Base-by-base conservation (phyloP, 2,888 invertebrate species). In the Hydraecia micacea region DNA sequence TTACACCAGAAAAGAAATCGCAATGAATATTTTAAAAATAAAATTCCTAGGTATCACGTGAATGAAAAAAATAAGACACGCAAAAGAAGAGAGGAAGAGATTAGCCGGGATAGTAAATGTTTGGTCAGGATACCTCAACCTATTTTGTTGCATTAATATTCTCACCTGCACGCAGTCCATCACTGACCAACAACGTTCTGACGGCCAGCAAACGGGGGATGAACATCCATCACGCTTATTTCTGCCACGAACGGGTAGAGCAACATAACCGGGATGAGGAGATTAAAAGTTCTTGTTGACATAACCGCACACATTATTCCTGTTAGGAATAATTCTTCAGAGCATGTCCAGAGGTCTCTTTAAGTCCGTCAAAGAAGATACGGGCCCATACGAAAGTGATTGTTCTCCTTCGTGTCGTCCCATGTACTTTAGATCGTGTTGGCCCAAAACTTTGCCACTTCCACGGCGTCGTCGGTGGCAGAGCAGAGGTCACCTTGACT, bases 211-310 rank as follows among this genome's bases (percentile, higher is more conserved):
- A 65, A 65, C 49, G n/a, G 63, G 66, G n/a, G 63, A 70, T 77
- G 36, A 76, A 69, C 49, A 82, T 77, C 65, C 49, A 76, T 75
- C 60, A 75, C 46, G 60, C 60, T 75, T 67, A 81, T 69, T 68
- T 39, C 32, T 21, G 52, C 42, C 52, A 70, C 49, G 3, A 60
- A n/a, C 15, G 49, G 9, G 32, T 13, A 55, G 9, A 36, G 18
- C 32, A 82, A 39, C 32, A 52, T 28, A 42, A 69, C 39, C 13
- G 7, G 32, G 18, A 76, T 69, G 63, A 58, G 46, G 55, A 49
- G 62, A 82, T 82, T 81, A 82, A 76, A 58, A 42, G n/a, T 49
- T 58, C 32, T n/a, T 15, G 46, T 63, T 63, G 55, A 69, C 76
- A 76, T 42, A 42, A 65, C 42, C 60, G 42, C 28, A 46, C 32